Conservation (phyloP, 2,888 invertebrate genomes). For the Halictus quadricinctus region DNA sequence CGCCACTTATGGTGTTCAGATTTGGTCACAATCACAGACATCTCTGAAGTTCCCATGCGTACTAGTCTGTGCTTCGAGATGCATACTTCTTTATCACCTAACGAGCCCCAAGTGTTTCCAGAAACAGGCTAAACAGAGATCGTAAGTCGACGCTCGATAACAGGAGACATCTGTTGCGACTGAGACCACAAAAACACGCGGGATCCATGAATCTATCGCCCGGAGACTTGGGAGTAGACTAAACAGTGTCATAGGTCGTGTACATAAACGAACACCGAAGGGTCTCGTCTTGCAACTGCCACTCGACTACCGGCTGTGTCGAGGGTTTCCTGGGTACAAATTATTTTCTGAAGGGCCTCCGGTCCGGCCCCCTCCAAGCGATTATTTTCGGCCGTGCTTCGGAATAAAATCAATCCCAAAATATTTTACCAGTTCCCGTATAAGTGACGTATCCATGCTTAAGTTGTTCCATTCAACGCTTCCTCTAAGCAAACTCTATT, state of each 20-base stretch:
- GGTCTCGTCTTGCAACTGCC: conserved; percentile 50
- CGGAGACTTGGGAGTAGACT: conserved; percentile 60
- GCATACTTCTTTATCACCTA: neutral
- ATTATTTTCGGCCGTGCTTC: conserved; percentile 41
- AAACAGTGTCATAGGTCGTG: conserved; percentile 67
- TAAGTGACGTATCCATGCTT: too few species aligned
- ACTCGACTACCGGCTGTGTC: conserved; percentile 62
- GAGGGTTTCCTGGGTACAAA: conserved; percentile 58
- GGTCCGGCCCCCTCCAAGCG: conserved; percentile 16
- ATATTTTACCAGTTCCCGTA: neutral
- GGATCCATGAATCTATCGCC: conserved; percentile 40
- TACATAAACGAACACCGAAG: conserved; percentile 60
- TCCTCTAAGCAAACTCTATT: too few species aligned
- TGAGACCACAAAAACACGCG: conserved; percentile 49
- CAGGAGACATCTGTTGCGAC: conserved; percentile 39
- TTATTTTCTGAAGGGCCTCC: conserved; percentile 47
- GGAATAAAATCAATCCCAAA: neutral
- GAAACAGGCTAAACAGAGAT: conserved; percentile 43
- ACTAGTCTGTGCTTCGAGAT: too few species aligned
- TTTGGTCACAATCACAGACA: neutral
- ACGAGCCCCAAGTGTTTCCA: conserved; percentile 37
- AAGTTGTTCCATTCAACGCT: too few species aligned
- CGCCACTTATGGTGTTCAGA: neutral
- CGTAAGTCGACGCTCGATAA: conserved; percentile 39
- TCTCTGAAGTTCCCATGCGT: neutral